A percentile compares a stretch with the other conserved stretches of the same genome.
Evolutionary conservation across 2,888 invertebrate genomes (phyloP).

Genomic region (Orthosia incerta): DNA sequence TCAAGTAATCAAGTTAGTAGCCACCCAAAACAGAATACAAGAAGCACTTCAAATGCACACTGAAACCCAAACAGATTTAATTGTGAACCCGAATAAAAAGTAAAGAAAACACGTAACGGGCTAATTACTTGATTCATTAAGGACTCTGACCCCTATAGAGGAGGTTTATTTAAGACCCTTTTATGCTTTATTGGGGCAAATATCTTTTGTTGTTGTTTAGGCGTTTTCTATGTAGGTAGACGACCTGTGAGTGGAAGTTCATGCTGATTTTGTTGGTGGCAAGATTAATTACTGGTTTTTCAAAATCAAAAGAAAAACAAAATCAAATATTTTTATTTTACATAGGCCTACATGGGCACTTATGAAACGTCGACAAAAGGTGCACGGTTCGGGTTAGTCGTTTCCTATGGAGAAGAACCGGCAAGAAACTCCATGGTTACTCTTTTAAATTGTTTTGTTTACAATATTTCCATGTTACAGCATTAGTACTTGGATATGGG

Average conservation of each 20-base stretch:
- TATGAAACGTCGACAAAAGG: too few species aligned
- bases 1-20: not conserved
- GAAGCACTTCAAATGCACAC: not conserved
- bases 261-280: conserved; percentile 5
- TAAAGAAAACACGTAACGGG: conserved; percentile 48
- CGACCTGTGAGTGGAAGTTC: conserved; percentile 32
- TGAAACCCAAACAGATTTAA: conserved; percentile 7
- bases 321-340: too few species aligned
- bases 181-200: conserved; percentile 57
- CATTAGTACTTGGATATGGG: too few species aligned
- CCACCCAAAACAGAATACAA: too few species aligned
- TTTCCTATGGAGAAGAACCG: too few species aligned
- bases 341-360: too few species aligned
- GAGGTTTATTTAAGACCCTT: conserved; percentile 37
- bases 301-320: too few species aligned
- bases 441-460: too few species aligned
- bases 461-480: too few species aligned
- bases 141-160: conserved; percentile 36
- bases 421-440: too few species aligned
- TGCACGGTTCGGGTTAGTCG: too few species aligned
- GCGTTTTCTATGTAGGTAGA: conserved; percentile 21
- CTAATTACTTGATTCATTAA: conserved; percentile 72
- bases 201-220: conserved; percentile 61
- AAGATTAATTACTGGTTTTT: conserved; percentile 7
- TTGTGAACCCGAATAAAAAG: conserved; percentile 35